Evolutionary conservation across 35 echinoderm and acorn worm species (phyloP).

Genomic region (Amphiura filiformis): DNA sequence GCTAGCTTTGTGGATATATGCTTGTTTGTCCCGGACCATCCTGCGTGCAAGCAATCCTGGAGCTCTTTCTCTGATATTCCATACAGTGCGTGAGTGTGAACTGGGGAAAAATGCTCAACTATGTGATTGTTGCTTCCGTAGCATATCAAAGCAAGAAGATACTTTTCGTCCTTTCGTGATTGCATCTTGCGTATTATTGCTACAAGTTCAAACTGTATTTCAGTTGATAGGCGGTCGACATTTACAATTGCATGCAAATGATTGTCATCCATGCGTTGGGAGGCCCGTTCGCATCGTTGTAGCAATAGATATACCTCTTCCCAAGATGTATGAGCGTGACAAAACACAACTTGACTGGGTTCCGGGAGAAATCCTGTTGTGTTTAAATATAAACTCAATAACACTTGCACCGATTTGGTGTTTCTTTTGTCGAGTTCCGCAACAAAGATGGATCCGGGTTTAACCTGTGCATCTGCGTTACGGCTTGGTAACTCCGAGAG

Average conservation of each 20-base stretch:
- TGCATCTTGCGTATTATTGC: background rate
- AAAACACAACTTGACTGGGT: constrained; percentile 32
- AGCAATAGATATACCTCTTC: background rate
- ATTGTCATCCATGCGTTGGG: background rate
- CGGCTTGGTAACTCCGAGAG: too few species aligned
- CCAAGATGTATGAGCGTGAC: constrained; percentile 26
- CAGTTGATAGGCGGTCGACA: background rate
- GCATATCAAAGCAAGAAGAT: constrained; percentile 15
- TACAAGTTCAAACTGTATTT: background rate
- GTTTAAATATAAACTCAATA: background rate
- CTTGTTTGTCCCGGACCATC: background rate
- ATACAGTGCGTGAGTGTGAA: constrained; percentile 11
- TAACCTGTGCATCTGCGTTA: background rate
- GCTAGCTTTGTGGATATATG: too few species aligned
- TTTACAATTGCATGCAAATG: background rate
- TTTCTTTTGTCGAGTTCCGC: constrained; percentile 26
- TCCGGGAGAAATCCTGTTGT: constrained; percentile 31
- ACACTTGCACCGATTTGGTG: constrained; percentile 28
- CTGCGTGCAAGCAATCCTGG: background rate
- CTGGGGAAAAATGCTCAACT: constrained; percentile 34
- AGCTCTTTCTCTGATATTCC: background rate
- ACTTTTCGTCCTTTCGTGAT: background rate
- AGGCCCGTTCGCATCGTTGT: background rate
- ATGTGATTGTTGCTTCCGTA: constrained; percentile 25
- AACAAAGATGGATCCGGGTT: constrained; percentile 24